phyloP scores from a whole-genome alignment of 2,888 invertebrate species.

The Diaprepes abbreviatus region DNA sequence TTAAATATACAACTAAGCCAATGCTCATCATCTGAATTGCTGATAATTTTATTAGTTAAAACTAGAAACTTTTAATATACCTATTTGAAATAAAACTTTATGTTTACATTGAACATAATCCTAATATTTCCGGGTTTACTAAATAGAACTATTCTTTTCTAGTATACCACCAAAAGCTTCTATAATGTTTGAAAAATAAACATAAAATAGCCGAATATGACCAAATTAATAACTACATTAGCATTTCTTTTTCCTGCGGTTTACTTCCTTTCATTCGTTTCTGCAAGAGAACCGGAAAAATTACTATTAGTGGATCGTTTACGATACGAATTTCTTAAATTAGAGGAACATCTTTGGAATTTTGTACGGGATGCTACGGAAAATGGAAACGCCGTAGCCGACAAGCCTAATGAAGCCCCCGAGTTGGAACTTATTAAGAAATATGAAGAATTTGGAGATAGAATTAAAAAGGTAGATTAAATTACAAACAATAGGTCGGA shows the following conservation, averaged over 20 bases:
- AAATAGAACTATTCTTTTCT: background rate
- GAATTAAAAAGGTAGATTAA: conserved; percentile 65
- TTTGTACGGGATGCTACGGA: conserved; percentile 53
- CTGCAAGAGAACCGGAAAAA: conserved; percentile 49
- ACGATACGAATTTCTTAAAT: conserved; percentile 72
- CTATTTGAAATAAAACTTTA: no score
- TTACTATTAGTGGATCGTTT: conserved; percentile 70
- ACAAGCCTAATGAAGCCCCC: conserved; percentile 55
- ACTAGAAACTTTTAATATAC: no score
- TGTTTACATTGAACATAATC: no score
- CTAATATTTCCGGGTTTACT: no score
- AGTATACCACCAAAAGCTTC: background rate
- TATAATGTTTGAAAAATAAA: conserved; percentile 14
- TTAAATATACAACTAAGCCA: no score
- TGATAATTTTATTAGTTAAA: no score
- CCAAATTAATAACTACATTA: background rate
- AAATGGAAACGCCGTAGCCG: conserved; percentile 45
- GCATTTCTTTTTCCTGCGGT: background rate
- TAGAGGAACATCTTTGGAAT: conserved; percentile 71
- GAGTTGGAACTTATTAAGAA: conserved; percentile 72
- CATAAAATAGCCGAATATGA: background rate
- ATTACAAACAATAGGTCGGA: no score
- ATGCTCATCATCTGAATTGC: no score
- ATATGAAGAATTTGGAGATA: conserved; percentile 72
- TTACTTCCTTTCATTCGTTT: background rate